Evolutionary conservation across 1,140 invertebrate genomes (phyloP).

Genomic region (Trypoxylus dichotomus): DNA sequence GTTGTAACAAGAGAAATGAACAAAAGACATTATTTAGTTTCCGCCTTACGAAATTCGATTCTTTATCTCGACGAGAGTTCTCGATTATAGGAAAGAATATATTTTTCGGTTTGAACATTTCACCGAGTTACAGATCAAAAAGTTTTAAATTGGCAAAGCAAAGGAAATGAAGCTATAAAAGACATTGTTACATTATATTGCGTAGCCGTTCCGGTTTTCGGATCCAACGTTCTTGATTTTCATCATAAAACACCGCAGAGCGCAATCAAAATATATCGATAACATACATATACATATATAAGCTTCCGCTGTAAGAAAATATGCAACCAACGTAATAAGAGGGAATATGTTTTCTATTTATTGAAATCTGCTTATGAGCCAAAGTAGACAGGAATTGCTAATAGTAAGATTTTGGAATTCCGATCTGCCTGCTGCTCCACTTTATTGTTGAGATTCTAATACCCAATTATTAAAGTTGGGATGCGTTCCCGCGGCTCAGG

Average conservation of each 20-base stretch:
- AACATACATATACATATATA: too few species aligned
- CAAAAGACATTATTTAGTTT: constrained; percentile 23
- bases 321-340: too few species aligned
- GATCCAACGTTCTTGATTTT: background rate
- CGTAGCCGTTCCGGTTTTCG: background rate
- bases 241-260: background rate
- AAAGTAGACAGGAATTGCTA: too few species aligned
- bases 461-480: too few species aligned
- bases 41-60: constrained; percentile 5
- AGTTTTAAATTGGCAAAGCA: background rate
- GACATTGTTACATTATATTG: background rate
- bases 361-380: too few species aligned
- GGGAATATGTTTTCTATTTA: too few species aligned
- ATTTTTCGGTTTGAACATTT: background rate
- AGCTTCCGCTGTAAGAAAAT: too few species aligned
- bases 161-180: background rate
- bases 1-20: constrained; percentile 16
- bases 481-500: too few species aligned
- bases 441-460: background rate
- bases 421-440: too few species aligned
- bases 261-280: background rate
- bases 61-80: background rate
- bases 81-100: background rate
- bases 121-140: constrained; percentile 1
- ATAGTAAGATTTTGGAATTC: too few species aligned